These are phyloP conservation scores for Anser cygnoides DNA, from an alignment of 2,113 vertebrate genomes.

Conservation along the genomic window DNA sequence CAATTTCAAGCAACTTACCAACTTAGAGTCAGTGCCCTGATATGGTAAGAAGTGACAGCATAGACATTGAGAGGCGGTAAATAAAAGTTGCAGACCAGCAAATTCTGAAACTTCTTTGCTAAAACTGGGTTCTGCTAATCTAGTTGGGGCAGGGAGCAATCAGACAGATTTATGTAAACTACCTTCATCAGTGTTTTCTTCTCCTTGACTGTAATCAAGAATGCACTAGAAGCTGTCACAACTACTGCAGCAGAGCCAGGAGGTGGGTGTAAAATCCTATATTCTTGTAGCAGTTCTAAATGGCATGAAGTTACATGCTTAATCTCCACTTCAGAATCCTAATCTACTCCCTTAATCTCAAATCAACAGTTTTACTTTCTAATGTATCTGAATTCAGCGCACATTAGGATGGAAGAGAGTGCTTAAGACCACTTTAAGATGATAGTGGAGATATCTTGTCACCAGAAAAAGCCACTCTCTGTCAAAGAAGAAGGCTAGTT, in stretches of 20 bases:
- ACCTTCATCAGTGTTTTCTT: background rate
- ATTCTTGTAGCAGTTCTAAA: background rate
- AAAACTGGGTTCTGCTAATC: background rate
- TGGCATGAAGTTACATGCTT: background rate
- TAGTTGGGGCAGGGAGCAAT: background rate
- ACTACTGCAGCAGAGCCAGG: background rate
- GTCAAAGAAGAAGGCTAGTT: background rate
- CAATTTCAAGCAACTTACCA: background rate
- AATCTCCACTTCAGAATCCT: background rate
- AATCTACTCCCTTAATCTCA: background rate
- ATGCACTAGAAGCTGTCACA: background rate
- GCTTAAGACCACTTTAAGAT: background rate
- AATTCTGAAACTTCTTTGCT: background rate
- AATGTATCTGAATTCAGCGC: background rate
- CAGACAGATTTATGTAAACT: background rate
- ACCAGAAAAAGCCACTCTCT: background rate
- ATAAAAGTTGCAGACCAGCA: background rate
- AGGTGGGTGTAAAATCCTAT: background rate
- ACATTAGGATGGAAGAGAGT: background rate
- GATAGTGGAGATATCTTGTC: background rate
- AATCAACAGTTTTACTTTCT: background rate
- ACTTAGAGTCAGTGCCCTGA: background rate
- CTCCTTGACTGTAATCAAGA: background rate
- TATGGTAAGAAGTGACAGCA: background rate
- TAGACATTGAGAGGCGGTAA: background rate